A percentile compares a stretch with the other conserved stretches of the same genome.
Conservation (phyloP, 2,797 vertebrate genomes). For the Erpetoichthys calabaricus region DNA sequence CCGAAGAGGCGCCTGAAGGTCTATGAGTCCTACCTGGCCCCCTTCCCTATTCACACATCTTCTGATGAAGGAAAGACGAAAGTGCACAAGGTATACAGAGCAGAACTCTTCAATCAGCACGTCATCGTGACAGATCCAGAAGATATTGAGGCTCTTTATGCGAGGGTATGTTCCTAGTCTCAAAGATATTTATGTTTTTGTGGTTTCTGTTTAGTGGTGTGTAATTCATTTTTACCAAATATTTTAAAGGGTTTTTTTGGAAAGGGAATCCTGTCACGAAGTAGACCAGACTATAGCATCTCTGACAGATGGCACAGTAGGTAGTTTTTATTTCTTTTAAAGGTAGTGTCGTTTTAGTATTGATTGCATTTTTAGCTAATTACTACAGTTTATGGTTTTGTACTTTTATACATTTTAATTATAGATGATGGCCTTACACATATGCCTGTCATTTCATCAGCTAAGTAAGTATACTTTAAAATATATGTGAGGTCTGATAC, state of each 20-base stretch:
- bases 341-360: too few relatives aligned
- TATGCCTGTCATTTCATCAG: slow-evolving; percentile 59
- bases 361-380: too few relatives aligned
- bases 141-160: slow-evolving; percentile 62
- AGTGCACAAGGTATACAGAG: slow-evolving; percentile 41
- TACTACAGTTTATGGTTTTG: neutral
- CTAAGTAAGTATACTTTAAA: slow-evolving; percentile 54
- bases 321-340: slow-evolving; percentile 1
- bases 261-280: slow-evolving; percentile 84
- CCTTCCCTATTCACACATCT: slow-evolving; percentile 56
- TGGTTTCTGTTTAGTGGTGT: neutral
- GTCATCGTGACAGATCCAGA: slow-evolving; percentile 57
- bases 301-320: slow-evolving; percentile 73
- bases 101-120: slow-evolving; percentile 64
- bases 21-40: slow-evolving; percentile 51
- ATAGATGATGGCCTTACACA: slow-evolving; percentile 27
- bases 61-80: slow-evolving; percentile 19
- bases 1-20: slow-evolving; percentile 66
- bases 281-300: slow-evolving; percentile 60
- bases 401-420: slow-evolving; percentile 25
- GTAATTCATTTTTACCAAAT: too few relatives aligned
- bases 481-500: too few relatives aligned
- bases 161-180: slow-evolving; percentile 41
- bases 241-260: slow-evolving; percentile 76
- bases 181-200: neutral